These are phyloP conservation scores for Eubasilissa splendida DNA, from an alignment of 2,888 invertebrate species.

Conservation along the genomic window DNA sequence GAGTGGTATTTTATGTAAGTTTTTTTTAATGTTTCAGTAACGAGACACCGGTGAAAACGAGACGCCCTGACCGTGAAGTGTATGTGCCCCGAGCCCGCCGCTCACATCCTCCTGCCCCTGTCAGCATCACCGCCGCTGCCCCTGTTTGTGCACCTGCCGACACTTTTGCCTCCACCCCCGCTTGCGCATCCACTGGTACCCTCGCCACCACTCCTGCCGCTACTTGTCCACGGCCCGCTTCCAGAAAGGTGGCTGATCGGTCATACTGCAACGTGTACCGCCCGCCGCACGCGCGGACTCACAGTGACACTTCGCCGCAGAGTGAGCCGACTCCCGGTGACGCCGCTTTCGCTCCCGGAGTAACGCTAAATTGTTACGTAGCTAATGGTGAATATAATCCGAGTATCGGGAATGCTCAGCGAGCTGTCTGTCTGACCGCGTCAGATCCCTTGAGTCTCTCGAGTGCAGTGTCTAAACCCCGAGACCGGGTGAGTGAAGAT, in stretches of 20 bases:
- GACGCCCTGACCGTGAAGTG: constrained; percentile 84
- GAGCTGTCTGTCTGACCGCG: background rate
- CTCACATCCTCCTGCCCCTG: constrained; percentile 51
- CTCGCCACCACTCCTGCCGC: constrained; percentile 61
- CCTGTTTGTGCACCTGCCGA: background rate
- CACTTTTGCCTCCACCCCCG: constrained; percentile 4
- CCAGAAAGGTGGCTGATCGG: constrained; percentile 65
- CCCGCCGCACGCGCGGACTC: constrained; percentile 65
- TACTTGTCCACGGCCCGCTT: constrained; percentile 10
- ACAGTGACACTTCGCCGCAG: background rate
- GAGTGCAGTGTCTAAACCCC: background rate
- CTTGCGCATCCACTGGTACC: constrained; percentile 59
- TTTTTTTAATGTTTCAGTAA: constrained; percentile 39
- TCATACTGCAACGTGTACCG: constrained; percentile 72
- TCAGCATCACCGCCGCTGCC: background rate
- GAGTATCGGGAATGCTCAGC: background rate
- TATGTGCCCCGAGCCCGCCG: constrained; percentile 84
- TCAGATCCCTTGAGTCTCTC: background rate
- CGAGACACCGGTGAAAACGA: constrained; percentile 66
- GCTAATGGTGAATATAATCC: too few species aligned
- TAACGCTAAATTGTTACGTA: too few species aligned
- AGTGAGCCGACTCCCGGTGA: background rate
- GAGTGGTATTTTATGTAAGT: background rate
- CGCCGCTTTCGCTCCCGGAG: background rate
- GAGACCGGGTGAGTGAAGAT: constrained; percentile 40